A percentile compares a stretch with the other conserved stretches of the same genome.
Conservation (phyloP, 2,797 vertebrate species). For the Malurus splendens region DNA sequence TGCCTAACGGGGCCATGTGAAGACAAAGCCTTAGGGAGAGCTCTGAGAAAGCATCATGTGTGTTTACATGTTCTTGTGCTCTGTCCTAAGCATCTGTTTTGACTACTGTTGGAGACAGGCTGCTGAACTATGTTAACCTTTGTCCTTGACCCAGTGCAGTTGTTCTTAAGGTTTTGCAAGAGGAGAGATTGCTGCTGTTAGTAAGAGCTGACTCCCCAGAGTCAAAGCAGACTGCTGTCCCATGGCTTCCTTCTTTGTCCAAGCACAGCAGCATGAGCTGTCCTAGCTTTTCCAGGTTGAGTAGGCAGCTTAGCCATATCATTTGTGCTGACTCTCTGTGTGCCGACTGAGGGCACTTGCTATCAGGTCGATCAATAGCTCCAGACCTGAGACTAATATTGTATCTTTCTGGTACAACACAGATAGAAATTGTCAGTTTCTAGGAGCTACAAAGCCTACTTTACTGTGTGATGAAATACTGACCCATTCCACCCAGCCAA, state of each 20-base stretch:
- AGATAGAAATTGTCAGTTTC: neutral
- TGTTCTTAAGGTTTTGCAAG: neutral
- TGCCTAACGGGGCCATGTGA: neutral
- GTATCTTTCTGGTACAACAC: neutral
- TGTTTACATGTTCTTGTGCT: conserved; percentile 20
- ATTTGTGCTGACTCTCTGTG: neutral
- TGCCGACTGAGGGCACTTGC: neutral
- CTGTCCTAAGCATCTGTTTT: conserved; percentile 15
- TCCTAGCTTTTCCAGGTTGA: neutral
- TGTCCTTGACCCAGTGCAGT: neutral
- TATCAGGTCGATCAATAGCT: neutral
- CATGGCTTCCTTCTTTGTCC: neutral
- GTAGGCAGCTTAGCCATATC: neutral
- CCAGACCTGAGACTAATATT: neutral
- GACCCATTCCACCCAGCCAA: neutral
- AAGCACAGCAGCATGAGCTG: neutral
- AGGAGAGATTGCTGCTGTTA: neutral
- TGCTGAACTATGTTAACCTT: neutral
- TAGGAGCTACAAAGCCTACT: neutral
- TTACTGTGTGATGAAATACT: neutral
- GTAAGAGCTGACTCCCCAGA: neutral
- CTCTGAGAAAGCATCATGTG: neutral
- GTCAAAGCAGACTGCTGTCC: neutral
- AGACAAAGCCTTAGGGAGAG: neutral
- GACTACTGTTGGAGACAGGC: neutral